A percentile compares a stretch with the other conserved stretches of the same genome.
phyloP scores from a whole-genome alignment of 2,888 invertebrate species.

The Oxystoma pomonae region DNA sequence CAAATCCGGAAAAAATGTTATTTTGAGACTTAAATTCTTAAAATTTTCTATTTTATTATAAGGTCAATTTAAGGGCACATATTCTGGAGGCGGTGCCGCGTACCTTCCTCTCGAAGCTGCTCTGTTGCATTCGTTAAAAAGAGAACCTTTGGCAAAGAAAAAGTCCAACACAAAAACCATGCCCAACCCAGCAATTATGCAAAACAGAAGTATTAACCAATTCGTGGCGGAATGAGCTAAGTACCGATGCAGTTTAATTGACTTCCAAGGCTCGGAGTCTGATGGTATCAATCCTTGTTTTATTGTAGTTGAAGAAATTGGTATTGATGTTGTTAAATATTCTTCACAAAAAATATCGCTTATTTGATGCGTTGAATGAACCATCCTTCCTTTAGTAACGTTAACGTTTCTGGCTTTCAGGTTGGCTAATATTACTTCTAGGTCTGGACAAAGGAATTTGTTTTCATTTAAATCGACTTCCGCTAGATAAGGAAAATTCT shows the following conservation, averaged over 20 bases:
- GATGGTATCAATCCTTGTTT: not conserved
- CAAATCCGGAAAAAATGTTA: no score
- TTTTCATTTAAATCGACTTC: not conserved
- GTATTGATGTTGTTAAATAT: not conserved
- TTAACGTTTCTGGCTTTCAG: not conserved
- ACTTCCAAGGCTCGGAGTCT: not conserved
- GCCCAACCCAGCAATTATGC: not conserved
- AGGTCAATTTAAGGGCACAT: not conserved
- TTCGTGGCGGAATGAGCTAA: not conserved
- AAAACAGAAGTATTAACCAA: not conserved
- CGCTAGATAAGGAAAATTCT: not conserved
- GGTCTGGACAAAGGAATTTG: not conserved
- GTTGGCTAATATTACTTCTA: not conserved
- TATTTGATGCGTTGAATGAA: not conserved
- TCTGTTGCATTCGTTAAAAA: not conserved
- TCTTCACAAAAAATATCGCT: no score
- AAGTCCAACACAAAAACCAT: not conserved
- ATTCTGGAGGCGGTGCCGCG: not conserved
- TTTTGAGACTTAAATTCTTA: no score
- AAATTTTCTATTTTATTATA: no score
- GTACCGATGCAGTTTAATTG: not conserved
- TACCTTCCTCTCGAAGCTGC: not conserved
- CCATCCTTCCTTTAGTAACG: not conserved
- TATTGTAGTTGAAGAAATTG: not conserved
- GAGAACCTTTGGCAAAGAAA: not conserved